Conservation (phyloP, 2,797 vertebrate species). For the Erpetoichthys calabaricus region DNA sequence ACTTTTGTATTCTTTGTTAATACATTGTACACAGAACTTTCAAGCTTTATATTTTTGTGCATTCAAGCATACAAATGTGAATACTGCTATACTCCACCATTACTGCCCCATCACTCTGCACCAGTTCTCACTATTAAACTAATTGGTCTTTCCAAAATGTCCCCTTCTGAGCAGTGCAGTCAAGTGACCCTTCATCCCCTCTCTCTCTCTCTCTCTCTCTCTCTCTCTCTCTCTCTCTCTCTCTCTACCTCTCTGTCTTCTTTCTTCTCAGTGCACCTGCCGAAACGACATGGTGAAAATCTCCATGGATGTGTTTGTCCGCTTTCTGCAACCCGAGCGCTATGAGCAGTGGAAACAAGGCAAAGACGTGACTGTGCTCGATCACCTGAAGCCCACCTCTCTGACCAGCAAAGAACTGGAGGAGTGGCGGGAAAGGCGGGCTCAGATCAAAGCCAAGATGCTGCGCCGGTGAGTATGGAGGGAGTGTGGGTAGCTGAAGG, state of each 20-base stretch:
- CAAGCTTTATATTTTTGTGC: constrained; percentile 31
- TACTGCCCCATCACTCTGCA: too few species aligned
- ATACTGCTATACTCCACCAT: too few species aligned
- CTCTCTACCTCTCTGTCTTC: constrained; percentile 22
- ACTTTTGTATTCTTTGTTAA: too few species aligned
- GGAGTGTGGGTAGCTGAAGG: background rate
- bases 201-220: constrained; percentile 10
- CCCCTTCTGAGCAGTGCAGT: too few species aligned
- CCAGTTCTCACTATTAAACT: too few species aligned
- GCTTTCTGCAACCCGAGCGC: constrained; percentile 81
- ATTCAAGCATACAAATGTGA: constrained; percentile 1
- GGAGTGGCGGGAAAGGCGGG: constrained; percentile 66
- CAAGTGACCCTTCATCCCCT: background rate
- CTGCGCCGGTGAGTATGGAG: constrained; percentile 58
- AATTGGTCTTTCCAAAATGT: too few species aligned
- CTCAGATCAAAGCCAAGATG: constrained; percentile 56
- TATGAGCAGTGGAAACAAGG: constrained; percentile 92
- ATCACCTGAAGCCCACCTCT: constrained; percentile 76
- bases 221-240: background rate
- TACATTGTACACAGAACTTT: too few species aligned
- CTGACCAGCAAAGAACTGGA: constrained; percentile 74
- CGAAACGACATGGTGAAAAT: constrained; percentile 98
- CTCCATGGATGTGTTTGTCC: constrained; percentile 95
- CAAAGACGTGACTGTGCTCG: constrained; percentile 65
- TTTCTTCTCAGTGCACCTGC: constrained; percentile 56